A percentile compares a stretch with the other conserved stretches of the same genome.
Evolutionary conservation across 1,140 invertebrate species (phyloP).

Genomic region (Orius insidiosus): DNA sequence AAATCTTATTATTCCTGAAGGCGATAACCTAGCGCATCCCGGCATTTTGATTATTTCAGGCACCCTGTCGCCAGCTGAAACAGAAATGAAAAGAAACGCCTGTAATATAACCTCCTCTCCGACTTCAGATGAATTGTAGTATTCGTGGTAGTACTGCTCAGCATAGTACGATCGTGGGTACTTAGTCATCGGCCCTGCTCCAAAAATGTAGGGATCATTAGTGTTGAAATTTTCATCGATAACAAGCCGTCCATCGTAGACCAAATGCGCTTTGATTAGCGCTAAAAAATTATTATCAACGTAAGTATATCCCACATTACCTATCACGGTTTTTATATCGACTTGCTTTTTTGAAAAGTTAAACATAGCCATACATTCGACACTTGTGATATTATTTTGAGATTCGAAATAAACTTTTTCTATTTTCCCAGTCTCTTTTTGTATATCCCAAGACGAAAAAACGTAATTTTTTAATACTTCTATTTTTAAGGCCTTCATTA

Average conservation of each 20-base stretch:
- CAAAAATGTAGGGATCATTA: constrained; percentile 47
- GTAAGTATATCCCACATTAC: no score
- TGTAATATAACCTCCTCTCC: constrained; percentile 32
- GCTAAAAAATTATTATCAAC: no score
- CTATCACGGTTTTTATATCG: no score
- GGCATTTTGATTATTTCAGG: not conserved
- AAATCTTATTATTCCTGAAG: not conserved
- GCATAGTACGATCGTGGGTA: constrained; percentile 37
- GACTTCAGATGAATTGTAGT: constrained; percentile 35
- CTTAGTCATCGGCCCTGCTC: constrained; percentile 44
- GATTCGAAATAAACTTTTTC: no score
- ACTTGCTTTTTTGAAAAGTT: no score
- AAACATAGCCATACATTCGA: no score
- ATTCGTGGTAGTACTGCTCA: constrained; percentile 28
- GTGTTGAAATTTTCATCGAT: constrained; percentile 47
- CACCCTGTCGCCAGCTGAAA: constrained; percentile 7
- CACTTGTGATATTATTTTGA: no score
- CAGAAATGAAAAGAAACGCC: no score
- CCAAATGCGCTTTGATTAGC: constrained; percentile 42
- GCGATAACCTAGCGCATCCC: constrained; percentile 1
- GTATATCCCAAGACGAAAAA: not conserved
- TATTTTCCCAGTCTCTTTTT: not conserved
- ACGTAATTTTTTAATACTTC: not conserved
- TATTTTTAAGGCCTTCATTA: not conserved
- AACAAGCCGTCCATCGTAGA: constrained; percentile 51